Conservation (phyloP, 1,140 invertebrate genomes). For the Wiebesia pumilae region DNA sequence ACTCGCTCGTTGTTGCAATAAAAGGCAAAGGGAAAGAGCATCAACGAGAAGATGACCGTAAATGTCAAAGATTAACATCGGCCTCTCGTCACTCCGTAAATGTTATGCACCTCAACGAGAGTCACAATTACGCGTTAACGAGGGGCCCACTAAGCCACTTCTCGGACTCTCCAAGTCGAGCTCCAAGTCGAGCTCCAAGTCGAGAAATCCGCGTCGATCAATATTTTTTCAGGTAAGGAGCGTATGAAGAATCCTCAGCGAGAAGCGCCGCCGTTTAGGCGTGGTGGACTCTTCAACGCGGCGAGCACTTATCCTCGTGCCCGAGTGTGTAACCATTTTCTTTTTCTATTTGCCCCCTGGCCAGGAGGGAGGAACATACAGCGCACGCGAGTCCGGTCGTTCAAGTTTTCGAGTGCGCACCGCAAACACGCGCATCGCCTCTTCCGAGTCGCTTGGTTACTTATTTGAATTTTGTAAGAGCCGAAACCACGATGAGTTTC, state of each 20-base stretch:
- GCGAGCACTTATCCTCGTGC: no score
- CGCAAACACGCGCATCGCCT: no score
- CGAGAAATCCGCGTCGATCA: neutral
- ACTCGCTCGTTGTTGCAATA: neutral
- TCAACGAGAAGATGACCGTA: neutral
- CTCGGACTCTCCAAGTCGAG: neutral
- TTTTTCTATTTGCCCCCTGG: neutral
- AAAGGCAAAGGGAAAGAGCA: no score
- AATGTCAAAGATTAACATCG: neutral
- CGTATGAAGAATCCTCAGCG: neutral
- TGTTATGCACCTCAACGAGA: neutral
- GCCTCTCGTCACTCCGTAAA: neutral
- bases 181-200: neutral
- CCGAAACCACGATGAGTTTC: neutral
- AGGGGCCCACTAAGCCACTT: neutral
- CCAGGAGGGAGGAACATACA: no score
- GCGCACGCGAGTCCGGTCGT: no score
- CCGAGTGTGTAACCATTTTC: no score
- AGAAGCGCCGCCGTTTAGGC: neutral
- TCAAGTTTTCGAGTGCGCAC: neutral
- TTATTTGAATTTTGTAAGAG: no score
- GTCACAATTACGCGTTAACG: neutral
- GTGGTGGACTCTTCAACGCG: no score
- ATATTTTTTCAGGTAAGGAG: conserved; percentile 35
- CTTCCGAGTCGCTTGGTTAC: no score